Base-by-base conservation (phyloP, 2,888 invertebrate species). In the Melipona beecheii region DNA sequence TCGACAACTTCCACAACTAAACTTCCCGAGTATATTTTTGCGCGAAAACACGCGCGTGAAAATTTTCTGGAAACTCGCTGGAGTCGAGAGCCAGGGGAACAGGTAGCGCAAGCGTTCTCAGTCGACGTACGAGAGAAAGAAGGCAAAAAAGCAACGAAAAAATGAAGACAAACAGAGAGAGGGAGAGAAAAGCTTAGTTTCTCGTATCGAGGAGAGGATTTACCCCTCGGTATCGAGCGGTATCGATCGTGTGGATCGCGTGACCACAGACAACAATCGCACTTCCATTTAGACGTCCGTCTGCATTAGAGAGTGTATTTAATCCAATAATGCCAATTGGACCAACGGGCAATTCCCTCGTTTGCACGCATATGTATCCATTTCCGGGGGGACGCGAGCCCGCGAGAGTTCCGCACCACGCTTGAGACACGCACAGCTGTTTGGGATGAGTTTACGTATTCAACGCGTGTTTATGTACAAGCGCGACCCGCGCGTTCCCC, bases 381-480 rank as follows among this genome's bases (percentile, higher is more conserved):
- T 73, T 83, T 70, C 77, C 69, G 36, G 62, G 21, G 17, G n/a
- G 24, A 56, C 17, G 31, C 71, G 19, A 56, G 52, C 58, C 13
- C 36, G 43, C 43, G 65, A 31, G 24, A 36, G 24, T 52, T 19
- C 60, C 21, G 68, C 43, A 60, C 50, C 71, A n/a, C 75, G 75
- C 82, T 72, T 72, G 72, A 72, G 70, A 81, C 81, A 72, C 62
- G 81, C 66, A 68, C 76, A 81, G 81, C 83, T 83, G 83, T 83
- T 83, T 72, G 72, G 81, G 62, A 76, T 62, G 75, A 81, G 83
- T 83, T 83, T 83, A 81, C 81, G 83, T 83, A 84, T 84, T 84
- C 84, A 78, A 84, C 83, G 83, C 82, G 83, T 83, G 82, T 83
- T 83, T 83, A 82, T 83, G 83, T 81, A 83, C 81, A 81, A 66